Evolutionary conservation across 2,113 vertebrate genomes (phyloP), one percentile per base, ranked within the genome.

Genomic region (Oryzias melastigma): DNA sequence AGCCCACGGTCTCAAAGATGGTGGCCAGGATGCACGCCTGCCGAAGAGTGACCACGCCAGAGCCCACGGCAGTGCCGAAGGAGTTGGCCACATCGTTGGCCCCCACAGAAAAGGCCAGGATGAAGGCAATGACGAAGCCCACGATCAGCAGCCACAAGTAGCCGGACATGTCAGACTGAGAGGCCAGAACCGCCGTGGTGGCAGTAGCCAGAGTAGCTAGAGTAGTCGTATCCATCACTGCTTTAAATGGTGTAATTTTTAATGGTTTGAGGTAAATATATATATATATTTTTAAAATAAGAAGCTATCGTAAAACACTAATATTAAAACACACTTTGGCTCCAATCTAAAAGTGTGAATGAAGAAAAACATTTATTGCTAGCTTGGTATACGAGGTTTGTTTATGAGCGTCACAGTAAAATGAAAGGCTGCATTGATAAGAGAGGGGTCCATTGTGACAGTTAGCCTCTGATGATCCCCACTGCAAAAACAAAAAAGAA

Each of bases 11-110:
- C 82, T 98, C 97, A 17, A 98, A 98, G 77, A 98, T 14, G 14
- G 93, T 94, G 45, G 97, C 97, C 59, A 98, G 71, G 78, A 98
- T 43, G 57, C 97, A 98, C 59, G 97, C 97, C 69, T 95, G 95
- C 14, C 93, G 92, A 47, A 98, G 87, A 49, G 95, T 96, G 85
- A 98, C 94, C 55, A 93, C 96, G 0, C 96, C 96, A 0, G 96
- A 98, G 72, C 97, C 97, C 77, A 98, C 97, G 0, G 97, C 97
- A 0, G 97, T 98, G 29, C 97, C 97, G 0, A 98, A 98, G 1
- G 97, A 98, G 85, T 98, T 98, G 20, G 97, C 97, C 53, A 98
- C 97, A 1, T 98, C 97, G 16, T 98, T 98, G 78, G 97, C 97
- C 0, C 97, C 96, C 6, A 98, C 97, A 0, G 97, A 98, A 79